Conservation (phyloP, 2,797 vertebrate genomes). For the Phataginus tricuspis region DNA sequence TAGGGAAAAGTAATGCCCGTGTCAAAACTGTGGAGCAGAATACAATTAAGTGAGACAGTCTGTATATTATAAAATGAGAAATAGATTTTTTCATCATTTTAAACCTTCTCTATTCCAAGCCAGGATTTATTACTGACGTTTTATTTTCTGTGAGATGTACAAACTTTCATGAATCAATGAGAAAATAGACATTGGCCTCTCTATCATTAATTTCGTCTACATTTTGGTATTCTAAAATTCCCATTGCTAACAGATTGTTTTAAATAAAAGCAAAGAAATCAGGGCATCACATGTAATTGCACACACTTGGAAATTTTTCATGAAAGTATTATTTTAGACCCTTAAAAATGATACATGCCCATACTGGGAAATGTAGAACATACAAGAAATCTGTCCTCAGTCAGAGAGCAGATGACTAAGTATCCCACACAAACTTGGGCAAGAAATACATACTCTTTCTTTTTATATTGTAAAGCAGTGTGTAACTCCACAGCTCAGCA, state of each 20-base stretch:
- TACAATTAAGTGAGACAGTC: constrained; percentile 47
- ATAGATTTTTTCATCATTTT: constrained; percentile 48
- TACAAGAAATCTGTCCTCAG: not conserved
- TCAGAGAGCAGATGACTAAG: not conserved
- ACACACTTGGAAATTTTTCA: not conserved
- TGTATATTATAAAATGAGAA: constrained; percentile 49
- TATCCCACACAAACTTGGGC: not conserved
- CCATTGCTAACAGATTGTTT: not conserved
- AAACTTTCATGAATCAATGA: not conserved
- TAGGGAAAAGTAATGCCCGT: not conserved
- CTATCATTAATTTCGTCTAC: not conserved
- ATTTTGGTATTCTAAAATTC: not conserved
- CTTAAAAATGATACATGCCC: not conserved
- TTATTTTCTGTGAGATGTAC: not conserved
- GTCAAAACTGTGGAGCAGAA: constrained; percentile 33
- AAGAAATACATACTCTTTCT: not conserved
- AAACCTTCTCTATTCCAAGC: not conserved
- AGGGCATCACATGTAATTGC: not conserved
- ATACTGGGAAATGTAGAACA: not conserved
- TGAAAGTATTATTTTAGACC: not conserved
- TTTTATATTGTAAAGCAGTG: not conserved
- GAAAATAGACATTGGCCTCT: not conserved
- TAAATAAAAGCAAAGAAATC: not conserved
- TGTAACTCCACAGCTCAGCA: not conserved
- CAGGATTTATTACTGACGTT: constrained; percentile 19